Conservation (phyloP, 2,888 invertebrate species). For the Incurvaria masculella region DNA sequence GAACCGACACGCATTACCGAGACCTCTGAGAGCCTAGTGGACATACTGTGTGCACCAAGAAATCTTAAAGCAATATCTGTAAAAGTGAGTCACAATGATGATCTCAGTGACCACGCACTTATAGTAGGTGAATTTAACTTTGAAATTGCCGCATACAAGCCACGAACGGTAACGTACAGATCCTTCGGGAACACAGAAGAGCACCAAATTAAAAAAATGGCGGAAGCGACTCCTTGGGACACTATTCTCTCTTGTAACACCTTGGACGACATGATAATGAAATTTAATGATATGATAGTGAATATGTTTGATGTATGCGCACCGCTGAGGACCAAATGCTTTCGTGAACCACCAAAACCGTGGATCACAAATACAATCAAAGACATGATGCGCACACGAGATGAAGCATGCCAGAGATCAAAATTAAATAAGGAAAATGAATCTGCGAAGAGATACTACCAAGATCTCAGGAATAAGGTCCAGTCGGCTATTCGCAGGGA, state of each 20-base stretch:
- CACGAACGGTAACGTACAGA: neutral
- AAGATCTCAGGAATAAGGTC: constrained; percentile 1
- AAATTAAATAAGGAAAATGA: neutral
- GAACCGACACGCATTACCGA: neutral
- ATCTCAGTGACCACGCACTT: neutral
- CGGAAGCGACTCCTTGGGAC: too few species aligned
- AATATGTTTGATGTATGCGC: neutral
- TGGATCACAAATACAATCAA: too few species aligned
- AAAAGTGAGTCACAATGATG: neutral
- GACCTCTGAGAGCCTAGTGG: neutral
- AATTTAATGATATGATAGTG: neutral
- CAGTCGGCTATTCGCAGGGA: neutral
- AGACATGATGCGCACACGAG: too few species aligned
- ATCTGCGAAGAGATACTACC: neutral
- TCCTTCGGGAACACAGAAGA: too few species aligned
- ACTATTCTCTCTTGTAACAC: too few species aligned
- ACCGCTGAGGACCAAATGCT: neutral
- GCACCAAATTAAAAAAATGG: too few species aligned
- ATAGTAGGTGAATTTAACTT: neutral
- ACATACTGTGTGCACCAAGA: neutral
- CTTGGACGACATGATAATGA: too few species aligned
- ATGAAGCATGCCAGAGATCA: neutral
- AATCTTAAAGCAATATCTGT: neutral
- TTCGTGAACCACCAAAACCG: too few species aligned
- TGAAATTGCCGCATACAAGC: neutral